phyloP scores from a whole-genome alignment of 2,888 invertebrate genomes.

The Chalcosyrphus nemorum region DNA sequence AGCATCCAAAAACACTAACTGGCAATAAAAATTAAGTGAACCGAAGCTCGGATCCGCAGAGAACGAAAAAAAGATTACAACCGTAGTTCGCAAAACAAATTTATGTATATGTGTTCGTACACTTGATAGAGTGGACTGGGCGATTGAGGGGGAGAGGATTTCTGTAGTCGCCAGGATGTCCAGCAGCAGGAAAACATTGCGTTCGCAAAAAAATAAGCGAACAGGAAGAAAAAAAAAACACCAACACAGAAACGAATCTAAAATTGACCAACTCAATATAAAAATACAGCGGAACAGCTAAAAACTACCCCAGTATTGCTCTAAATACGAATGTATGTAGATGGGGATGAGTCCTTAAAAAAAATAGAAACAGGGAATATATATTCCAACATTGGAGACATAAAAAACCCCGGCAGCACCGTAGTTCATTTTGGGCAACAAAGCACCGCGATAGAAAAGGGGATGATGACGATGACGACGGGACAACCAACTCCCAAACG shows the following conservation, averaged over 20 bases:
- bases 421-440: conserved; percentile 57
- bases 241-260: conserved; percentile 7
- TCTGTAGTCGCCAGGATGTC: conserved; percentile 71
- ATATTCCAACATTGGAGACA: conserved; percentile 36
- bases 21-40: conserved; percentile 71
- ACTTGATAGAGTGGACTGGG: conserved; percentile 22
- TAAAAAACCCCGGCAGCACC: conserved; percentile 26
- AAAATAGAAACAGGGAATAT: too few species aligned
- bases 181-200: conserved; percentile 62
- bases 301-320: conserved; percentile 60
- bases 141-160: conserved; percentile 48
- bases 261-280: conserved; percentile 67
- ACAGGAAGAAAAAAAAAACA: conserved; percentile 16
- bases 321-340: conserved; percentile 47
- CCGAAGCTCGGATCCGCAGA: conserved; percentile 37
- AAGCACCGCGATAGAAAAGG: neutral
- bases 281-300: conserved; percentile 45
- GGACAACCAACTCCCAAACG: conserved; percentile 43
- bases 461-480: conserved; percentile 19
- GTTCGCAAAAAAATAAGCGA: conserved; percentile 27
- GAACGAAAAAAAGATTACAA: conserved; percentile 42
- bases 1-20: conserved; percentile 71
- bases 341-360: conserved; percentile 40
- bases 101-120: conserved; percentile 42
- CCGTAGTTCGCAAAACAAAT: conserved; percentile 63